These are phyloP conservation scores for Hydropsyche betteni DNA, from an alignment of 2,888 invertebrate species.

Conservation along the genomic window DNA sequence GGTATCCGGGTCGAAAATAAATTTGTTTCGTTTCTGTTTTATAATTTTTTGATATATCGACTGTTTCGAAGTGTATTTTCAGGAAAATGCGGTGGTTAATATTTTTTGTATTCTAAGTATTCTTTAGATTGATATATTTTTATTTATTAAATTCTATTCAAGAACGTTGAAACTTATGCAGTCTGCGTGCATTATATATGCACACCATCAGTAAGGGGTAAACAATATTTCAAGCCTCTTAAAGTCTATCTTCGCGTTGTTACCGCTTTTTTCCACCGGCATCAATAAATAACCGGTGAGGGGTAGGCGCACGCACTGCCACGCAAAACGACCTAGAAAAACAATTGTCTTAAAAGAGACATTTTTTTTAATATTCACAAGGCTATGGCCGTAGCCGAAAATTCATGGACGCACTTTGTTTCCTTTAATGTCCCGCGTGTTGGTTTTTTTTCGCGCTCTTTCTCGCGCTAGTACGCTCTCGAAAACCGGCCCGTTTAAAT, in stretches of 20 bases:
- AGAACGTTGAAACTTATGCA: no score
- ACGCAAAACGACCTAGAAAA: constrained; percentile 43
- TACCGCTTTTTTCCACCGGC: constrained; percentile 13
- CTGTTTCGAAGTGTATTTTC: no score
- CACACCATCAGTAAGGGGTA: constrained; percentile 38
- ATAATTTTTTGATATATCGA: no score
- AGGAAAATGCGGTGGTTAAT: no score
- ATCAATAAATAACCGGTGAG: constrained; percentile 47
- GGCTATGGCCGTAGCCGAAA: constrained; percentile 32
- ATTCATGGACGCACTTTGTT: constrained; percentile 39
- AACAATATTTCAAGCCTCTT: constrained; percentile 47
- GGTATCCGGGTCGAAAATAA: no score
- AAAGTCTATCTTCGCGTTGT: constrained; percentile 27
- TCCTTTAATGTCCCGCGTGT: constrained; percentile 28
- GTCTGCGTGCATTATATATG: background rate
- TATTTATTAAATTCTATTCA: no score
- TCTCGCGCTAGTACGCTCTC: background rate
- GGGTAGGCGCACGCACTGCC: constrained; percentile 9
- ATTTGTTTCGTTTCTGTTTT: no score
- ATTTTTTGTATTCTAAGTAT: no score
- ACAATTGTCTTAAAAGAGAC: constrained; percentile 49
- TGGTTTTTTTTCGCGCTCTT: constrained; percentile 1
- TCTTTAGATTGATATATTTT: no score
- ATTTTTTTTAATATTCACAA: constrained; percentile 47
- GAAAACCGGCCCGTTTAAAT: no score